These are phyloP conservation scores for Gonocerus acuteangulatus DNA, from an alignment of 2,888 invertebrate species.

Conservation along the genomic window DNA sequence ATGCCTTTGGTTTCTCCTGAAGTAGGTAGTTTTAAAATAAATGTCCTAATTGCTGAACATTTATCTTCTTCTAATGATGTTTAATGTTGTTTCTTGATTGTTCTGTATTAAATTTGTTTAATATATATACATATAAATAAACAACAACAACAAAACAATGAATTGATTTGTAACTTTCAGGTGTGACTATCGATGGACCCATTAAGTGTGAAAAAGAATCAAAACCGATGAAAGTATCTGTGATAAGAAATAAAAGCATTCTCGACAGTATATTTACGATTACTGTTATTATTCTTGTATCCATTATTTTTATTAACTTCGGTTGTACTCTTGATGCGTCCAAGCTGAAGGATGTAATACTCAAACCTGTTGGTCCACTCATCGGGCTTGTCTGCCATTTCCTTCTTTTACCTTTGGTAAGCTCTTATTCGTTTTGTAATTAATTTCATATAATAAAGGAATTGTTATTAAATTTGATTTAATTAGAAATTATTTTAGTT, in stretches of 20 bases:
- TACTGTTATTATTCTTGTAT: constrained; percentile 66
- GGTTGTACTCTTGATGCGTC: constrained; percentile 78
- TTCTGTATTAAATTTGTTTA: too few relatives aligned
- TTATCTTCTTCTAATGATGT: too few relatives aligned
- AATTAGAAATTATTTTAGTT: background rate
- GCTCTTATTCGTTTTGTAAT: background rate
- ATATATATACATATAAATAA: too few relatives aligned
- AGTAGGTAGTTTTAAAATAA: too few relatives aligned
- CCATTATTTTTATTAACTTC: constrained; percentile 80
- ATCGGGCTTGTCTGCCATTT: constrained; percentile 76
- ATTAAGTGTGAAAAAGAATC: constrained; percentile 30
- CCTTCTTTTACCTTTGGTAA: constrained; percentile 75
- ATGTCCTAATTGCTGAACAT: too few relatives aligned
- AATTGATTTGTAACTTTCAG: too few relatives aligned
- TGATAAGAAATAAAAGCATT: constrained; percentile 54
- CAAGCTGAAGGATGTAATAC: constrained; percentile 57
- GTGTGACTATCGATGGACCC: background rate
- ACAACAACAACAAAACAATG: too few relatives aligned
- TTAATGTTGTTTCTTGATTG: too few relatives aligned
- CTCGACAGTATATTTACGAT: constrained; percentile 67
- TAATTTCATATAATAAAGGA: background rate
- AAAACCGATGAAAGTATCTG: constrained; percentile 45
- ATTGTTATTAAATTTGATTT: constrained; percentile 27
- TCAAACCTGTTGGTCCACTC: constrained; percentile 64
- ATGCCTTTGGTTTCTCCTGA: too few relatives aligned